phyloP scores from a whole-genome alignment of 2,888 invertebrate genomes.

The Tetranychus piercei region DNA sequence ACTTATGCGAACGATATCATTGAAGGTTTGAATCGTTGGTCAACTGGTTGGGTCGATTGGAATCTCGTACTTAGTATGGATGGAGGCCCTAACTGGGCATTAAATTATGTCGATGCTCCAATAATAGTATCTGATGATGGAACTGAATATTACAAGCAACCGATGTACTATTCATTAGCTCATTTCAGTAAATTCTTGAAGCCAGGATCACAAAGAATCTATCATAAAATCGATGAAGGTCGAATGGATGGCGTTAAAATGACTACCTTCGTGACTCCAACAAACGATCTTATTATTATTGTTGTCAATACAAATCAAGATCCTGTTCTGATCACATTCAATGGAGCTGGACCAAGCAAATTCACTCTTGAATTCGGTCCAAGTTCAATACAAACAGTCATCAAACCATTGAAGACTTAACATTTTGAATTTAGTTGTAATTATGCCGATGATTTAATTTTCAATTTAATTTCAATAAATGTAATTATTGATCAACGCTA shows the following conservation, averaged over 20 bases:
- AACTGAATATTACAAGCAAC: slow-evolving; percentile 40
- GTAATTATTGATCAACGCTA: too few species aligned
- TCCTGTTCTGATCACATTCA: neutral
- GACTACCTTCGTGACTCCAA: neutral
- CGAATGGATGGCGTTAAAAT: neutral
- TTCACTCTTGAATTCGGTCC: neutral
- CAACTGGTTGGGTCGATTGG: slow-evolving; percentile 41
- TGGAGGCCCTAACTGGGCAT: slow-evolving; percentile 40
- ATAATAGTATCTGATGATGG: slow-evolving; percentile 36
- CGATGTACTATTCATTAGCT: slow-evolving; percentile 40
- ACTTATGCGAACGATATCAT: slow-evolving; percentile 38
- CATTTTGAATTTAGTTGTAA: too few species aligned
- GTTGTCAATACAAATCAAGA: neutral
- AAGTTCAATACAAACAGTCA: neutral
- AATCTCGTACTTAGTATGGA: slow-evolving; percentile 37
- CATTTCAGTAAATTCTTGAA: slow-evolving; percentile 36
- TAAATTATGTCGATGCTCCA: slow-evolving; percentile 39
- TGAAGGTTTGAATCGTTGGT: slow-evolving; percentile 38
- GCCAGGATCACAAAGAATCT: slow-evolving; percentile 25
- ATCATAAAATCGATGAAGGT: neutral
- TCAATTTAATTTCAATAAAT: too few species aligned
- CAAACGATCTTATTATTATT: neutral
- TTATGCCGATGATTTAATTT: too few species aligned
- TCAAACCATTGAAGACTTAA: neutral
- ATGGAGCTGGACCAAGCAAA: neutral